A percentile compares a stretch with the other conserved stretches of the same genome.
These are phyloP conservation scores for Probosciger aterrimus DNA, from an alignment of 2,113 vertebrate species.

Conservation along the genomic window DNA sequence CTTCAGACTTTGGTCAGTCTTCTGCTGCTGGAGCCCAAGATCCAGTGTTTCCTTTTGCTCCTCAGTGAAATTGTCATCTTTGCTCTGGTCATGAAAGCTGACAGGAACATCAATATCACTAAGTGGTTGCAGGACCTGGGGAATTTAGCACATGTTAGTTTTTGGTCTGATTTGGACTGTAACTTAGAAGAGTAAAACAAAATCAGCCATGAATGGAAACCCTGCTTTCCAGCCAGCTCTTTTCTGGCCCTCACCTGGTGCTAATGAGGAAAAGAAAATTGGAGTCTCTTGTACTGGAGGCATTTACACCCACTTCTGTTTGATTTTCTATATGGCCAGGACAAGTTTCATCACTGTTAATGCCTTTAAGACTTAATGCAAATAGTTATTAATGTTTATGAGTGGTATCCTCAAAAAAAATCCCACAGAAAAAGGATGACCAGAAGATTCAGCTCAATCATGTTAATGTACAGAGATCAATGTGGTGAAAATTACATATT, in stretches of 20 bases:
- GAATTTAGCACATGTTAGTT: constrained; percentile 46
- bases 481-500: neutral
- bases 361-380: neutral
- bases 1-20: neutral
- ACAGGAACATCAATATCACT: constrained; percentile 59
- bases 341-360: neutral
- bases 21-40: neutral
- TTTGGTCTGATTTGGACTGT: constrained; percentile 37
- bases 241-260: neutral
- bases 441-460: neutral
- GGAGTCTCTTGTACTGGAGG: neutral
- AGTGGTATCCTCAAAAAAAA: neutral
- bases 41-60: neutral
- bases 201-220: constrained; percentile 1
- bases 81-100: constrained; percentile 35
- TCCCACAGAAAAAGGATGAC: neutral
- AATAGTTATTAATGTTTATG: neutral
- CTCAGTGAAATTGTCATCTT: constrained; percentile 31
- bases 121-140: constrained; percentile 37
- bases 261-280: neutral
- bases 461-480: neutral
- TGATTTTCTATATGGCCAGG: neutral
- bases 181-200: constrained; percentile 36
- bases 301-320: neutral
- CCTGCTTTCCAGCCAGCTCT: neutral